Evolutionary conservation across 2,888 invertebrate genomes (phyloP), one percentile per base, ranked within the genome.

Genomic region (Lepidochrysops patricia): DNA sequence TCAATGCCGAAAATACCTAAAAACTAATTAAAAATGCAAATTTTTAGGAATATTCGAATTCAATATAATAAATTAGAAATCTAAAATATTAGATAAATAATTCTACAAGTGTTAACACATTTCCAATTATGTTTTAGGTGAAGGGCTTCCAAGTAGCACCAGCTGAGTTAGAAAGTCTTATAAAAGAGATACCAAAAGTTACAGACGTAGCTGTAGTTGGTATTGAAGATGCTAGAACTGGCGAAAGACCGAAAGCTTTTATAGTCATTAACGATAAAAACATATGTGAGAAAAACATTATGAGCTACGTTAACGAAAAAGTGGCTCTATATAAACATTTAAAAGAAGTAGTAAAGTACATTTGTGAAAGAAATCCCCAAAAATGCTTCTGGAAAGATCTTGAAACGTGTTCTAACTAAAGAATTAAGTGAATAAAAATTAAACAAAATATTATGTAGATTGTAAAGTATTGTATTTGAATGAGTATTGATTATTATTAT

Each of bases 141-240:
- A 93, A 91, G 77, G 92, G 89, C 1, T 92, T 87, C 70, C 92
- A 96, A 92, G 97, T 97, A 5, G 93, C 97, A 7, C 97, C 97
- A 19, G 97, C 97, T 0, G 97, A 97, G 79, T 77, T 97, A 26
- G 97, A 97, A 79, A 92, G 90, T 57, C 71, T 95, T 4, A 73
- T 96, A 1, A 90, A 94, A 62, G 90, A 91, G 43, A 94, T 95
- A 78, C 94, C 95, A 0, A 91, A 91, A 26, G 90, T 98, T 0
- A 76, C 88, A 7, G 97, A 98, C 70, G 95, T 94, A 0, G 97
- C 95, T 0, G 97, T 98, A 0, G 89, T 97, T 63, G 97, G 96
- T 0, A 79, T 95, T 13, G 92, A 93, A 0, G 92, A 96, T 72
- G 80, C 88, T 0, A 76, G 80, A 12, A 88, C 86, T 35, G 96